These are phyloP conservation scores for Ephestia elutella DNA, from an alignment of 1,140 invertebrate species.

Conservation along the genomic window DNA sequence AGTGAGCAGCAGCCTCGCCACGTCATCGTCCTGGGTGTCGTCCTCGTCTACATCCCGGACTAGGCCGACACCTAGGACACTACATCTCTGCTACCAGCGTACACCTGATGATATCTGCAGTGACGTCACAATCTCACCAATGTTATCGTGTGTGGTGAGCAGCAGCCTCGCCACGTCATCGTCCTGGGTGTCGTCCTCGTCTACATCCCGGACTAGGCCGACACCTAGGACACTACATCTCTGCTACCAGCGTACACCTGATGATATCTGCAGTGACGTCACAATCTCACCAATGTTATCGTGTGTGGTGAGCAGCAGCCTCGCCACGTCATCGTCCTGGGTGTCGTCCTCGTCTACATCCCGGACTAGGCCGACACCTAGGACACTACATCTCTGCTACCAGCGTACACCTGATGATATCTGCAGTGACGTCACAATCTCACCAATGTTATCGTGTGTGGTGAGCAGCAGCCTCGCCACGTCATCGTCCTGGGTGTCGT, in stretches of 20 bases:
- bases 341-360: constrained; percentile 76
- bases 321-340: constrained; percentile 82
- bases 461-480: constrained; percentile 86
- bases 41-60: too few species aligned
- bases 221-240: constrained; percentile 94
- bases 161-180: constrained; percentile 87
- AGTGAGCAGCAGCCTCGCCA: constrained; percentile 86
- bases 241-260: constrained; percentile 60
- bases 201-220: too few species aligned
- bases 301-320: constrained; percentile 87
- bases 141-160: constrained; percentile 85
- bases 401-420: constrained; percentile 52
- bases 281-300: constrained; percentile 79
- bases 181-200: constrained; percentile 75
- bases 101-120: too few species aligned
- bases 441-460: constrained; percentile 84
- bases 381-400: constrained; percentile 87
- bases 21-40: constrained; percentile 79
- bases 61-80: constrained; percentile 94
- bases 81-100: constrained; percentile 79
- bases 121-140: constrained; percentile 75
- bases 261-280: too few species aligned
- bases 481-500: constrained; percentile 79
- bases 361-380: too few species aligned
- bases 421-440: too few species aligned